Percentiles rank a stretch among this genome's conserved stretches.
Evolutionary conservation across 2,113 vertebrate genomes (phyloP).

Genomic region (Notarius lentiginosus): DNA sequence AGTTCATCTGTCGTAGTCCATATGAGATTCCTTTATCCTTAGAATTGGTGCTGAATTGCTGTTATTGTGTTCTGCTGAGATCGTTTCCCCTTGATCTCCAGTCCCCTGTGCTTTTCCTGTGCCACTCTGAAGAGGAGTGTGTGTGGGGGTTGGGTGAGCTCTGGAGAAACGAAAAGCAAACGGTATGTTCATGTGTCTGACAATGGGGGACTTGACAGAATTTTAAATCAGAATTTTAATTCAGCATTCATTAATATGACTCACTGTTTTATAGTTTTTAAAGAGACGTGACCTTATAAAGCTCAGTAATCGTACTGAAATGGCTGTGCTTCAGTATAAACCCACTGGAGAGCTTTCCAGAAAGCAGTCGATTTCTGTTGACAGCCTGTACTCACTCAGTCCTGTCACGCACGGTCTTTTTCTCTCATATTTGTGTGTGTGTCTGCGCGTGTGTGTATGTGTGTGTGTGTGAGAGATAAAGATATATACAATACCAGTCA

Average conservation of each 20-base stretch:
- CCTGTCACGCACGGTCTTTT: constrained; percentile 11
- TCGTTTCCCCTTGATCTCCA: neutral
- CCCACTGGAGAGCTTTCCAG: constrained; percentile 3
- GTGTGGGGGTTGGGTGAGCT: neutral
- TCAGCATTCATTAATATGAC: neutral
- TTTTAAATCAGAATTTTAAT: neutral
- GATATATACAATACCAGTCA: too few species aligned
- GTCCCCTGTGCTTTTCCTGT: neutral
- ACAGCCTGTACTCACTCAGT: constrained; percentile 17
- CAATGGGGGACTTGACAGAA: neutral
- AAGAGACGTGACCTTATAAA: neutral
- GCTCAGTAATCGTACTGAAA: constrained; percentile 9
- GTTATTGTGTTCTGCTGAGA: constrained; percentile 2
- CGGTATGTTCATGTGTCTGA: neutral
- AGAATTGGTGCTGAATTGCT: neutral
- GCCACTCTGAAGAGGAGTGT: constrained; percentile 8
- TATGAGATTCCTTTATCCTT: neutral
- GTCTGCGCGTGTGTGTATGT: too few species aligned
- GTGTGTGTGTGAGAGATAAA: too few species aligned
- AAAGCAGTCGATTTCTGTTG: constrained; percentile 34
- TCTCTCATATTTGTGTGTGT: neutral
- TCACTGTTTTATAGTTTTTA: neutral
- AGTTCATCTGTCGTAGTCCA: neutral
- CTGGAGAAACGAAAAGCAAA: constrained; percentile 16
- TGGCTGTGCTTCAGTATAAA: neutral